phyloP scores from a whole-genome alignment of 2,888 invertebrate species.

The Bimastos eiseni region DNA sequence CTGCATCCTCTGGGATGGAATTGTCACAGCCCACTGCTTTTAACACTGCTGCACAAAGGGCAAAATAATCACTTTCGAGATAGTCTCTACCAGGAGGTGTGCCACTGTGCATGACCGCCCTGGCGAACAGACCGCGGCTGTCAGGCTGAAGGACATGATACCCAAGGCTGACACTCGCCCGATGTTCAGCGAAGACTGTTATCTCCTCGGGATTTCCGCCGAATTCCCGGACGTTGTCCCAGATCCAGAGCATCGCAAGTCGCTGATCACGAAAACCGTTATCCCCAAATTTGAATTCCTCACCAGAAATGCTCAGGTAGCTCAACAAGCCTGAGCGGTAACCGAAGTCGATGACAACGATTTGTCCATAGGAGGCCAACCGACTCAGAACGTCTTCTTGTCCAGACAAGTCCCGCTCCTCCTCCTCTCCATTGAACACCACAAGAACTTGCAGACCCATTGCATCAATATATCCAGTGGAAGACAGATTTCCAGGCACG shows the following conservation, averaged over 20 bases:
- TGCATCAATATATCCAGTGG: slow-evolving; percentile 31
- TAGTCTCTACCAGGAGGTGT: not conserved
- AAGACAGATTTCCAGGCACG: slow-evolving; percentile 45
- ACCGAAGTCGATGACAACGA: slow-evolving; percentile 29
- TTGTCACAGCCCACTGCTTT: not conserved
- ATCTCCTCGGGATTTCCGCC: slow-evolving; percentile 38
- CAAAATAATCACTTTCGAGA: not conserved
- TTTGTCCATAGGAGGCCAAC: slow-evolving; percentile 29
- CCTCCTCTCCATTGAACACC: slow-evolving; percentile 3
- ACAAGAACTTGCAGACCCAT: slow-evolving; percentile 30
- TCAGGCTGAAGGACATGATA: not conserved
- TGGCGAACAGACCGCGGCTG: slow-evolving; percentile 5
- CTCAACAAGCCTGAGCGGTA: not conserved
- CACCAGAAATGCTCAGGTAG: not conserved
- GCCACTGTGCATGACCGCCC: slow-evolving; percentile 4
- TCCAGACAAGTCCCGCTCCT: not conserved
- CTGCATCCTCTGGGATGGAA: not conserved
- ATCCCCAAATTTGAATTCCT: slow-evolving; percentile 25
- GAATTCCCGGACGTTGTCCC: slow-evolving; percentile 39
- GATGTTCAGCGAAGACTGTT: slow-evolving; percentile 33
- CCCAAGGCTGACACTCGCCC: slow-evolving; percentile 31
- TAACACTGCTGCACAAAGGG: not conserved
- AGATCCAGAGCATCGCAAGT: slow-evolving; percentile 40
- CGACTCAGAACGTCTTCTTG: not conserved
- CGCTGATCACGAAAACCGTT: slow-evolving; percentile 36